phyloP scores from a whole-genome alignment of 2,797 vertebrate genomes.

The Petrocephalus schoutedeni region DNA sequence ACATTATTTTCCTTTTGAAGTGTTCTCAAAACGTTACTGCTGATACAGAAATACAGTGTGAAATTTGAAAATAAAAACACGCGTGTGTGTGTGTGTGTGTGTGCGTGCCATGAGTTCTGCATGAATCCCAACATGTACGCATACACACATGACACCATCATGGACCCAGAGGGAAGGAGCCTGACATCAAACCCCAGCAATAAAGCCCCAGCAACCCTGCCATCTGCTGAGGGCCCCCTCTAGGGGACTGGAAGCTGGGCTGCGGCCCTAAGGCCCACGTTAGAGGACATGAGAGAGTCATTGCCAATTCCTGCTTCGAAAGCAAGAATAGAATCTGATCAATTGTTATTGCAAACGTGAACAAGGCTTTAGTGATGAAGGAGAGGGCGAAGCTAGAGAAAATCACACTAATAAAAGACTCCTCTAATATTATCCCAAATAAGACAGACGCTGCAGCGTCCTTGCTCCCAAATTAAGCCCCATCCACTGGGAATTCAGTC shows the following conservation, averaged over 20 bases:
- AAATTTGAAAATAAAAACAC: background rate
- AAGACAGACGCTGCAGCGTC: background rate
- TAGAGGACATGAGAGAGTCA: background rate
- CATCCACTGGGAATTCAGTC: slow-evolving; percentile 19
- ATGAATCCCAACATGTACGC: background rate
- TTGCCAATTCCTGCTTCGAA: background rate
- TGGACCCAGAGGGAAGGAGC: background rate
- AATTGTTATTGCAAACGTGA: background rate
- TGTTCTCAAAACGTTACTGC: background rate
- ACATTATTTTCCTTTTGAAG: background rate
- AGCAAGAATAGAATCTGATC: background rate
- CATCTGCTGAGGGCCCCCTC: background rate
- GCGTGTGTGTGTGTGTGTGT: background rate
- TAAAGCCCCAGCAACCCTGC: background rate
- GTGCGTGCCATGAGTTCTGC: background rate
- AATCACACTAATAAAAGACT: background rate
- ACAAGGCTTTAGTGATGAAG: background rate
- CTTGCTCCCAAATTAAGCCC: slow-evolving; percentile 2
- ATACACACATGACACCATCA: background rate
- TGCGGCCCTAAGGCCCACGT: background rate
- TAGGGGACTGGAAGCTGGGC: background rate
- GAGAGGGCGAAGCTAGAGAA: background rate
- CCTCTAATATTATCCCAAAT: background rate
- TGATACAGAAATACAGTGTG: background rate
- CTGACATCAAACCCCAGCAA: background rate